Evolutionary conservation across 2,888 invertebrate species (phyloP).

Genomic region (Osmoderma eremita): DNA sequence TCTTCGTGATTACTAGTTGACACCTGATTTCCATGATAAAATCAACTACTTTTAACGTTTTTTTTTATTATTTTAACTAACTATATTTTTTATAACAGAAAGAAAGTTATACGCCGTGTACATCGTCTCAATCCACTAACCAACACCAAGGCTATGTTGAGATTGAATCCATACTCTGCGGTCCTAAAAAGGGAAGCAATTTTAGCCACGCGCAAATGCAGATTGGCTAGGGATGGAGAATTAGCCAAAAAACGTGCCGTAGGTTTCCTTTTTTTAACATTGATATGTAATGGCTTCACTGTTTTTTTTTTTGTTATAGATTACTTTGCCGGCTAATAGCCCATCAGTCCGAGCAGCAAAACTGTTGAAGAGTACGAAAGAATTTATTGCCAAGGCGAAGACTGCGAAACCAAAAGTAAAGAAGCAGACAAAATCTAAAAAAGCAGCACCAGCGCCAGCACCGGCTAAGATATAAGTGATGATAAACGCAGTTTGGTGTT

Average conservation of each 20-base stretch:
- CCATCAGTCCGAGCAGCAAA: conserved; percentile 66
- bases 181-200: conserved; percentile 89
- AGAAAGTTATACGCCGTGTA: conserved; percentile 80
- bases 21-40: conserved; percentile 51
- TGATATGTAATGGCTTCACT: background rate
- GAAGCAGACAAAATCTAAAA: conserved; percentile 39
- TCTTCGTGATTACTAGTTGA: conserved; percentile 59
- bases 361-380: conserved; percentile 66
- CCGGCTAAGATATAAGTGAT: conserved; percentile 38
- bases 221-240: conserved; percentile 68
- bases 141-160: conserved; percentile 87
- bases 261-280: conserved; percentile 61
- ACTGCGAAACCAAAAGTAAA: conserved; percentile 54
- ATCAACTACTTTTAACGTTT: conserved; percentile 26
- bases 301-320: conserved; percentile 60
- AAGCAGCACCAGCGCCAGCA: conserved; percentile 37
- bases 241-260: conserved; percentile 83
- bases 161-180: conserved; percentile 94
- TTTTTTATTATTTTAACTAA: background rate
- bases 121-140: conserved; percentile 95
- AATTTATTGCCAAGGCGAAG: conserved; percentile 66
- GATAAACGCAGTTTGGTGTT: conserved; percentile 7
- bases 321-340: conserved; percentile 64
- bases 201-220: conserved; percentile 74
- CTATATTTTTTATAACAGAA: conserved; percentile 65